Percentiles rank a stretch among this genome's conserved stretches.
phyloP scores from a whole-genome alignment of 2,113 vertebrate species.

The Aphyosemion australe region DNA sequence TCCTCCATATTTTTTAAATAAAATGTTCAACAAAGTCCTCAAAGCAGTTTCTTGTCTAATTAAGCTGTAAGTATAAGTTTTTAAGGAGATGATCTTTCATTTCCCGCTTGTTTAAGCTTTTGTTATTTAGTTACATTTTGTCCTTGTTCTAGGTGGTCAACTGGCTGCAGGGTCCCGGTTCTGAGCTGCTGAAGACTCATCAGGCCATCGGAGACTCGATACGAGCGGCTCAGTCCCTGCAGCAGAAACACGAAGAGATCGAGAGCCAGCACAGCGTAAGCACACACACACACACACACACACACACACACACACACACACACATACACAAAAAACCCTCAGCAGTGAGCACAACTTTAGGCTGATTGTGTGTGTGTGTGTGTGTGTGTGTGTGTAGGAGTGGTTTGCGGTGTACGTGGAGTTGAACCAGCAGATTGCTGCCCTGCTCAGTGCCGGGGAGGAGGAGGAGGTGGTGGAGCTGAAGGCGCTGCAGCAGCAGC shows the following conservation, averaged over 20 bases:
- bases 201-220: slow-evolving; percentile 97
- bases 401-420: slow-evolving; percentile 99
- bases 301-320: slow-evolving; percentile 1
- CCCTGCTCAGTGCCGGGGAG: slow-evolving; percentile 90
- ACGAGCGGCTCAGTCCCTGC: slow-evolving; percentile 92
- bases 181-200: slow-evolving; percentile 91
- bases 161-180: slow-evolving; percentile 97
- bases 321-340: not conserved
- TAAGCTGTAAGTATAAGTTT: too few species aligned
- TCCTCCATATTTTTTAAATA: too few species aligned
- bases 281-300: slow-evolving; percentile 7
- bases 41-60: too few species aligned
- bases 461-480: slow-evolving; percentile 94
- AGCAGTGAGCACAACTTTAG: too few species aligned
- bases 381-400: slow-evolving; percentile 79
- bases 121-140: not conserved
- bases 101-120: too few species aligned
- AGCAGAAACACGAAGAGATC: slow-evolving; percentile 98
- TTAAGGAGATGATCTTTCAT: too few species aligned
- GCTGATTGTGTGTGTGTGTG: too few species aligned
- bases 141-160: slow-evolving; percentile 87
- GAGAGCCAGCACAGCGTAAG: slow-evolving; percentile 98
- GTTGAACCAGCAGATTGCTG: slow-evolving; percentile 97
- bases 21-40: too few species aligned
- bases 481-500: slow-evolving; percentile 92